phyloP scores from a whole-genome alignment of 2,797 vertebrate genomes.

The Eulemur rubriventer region DNA sequence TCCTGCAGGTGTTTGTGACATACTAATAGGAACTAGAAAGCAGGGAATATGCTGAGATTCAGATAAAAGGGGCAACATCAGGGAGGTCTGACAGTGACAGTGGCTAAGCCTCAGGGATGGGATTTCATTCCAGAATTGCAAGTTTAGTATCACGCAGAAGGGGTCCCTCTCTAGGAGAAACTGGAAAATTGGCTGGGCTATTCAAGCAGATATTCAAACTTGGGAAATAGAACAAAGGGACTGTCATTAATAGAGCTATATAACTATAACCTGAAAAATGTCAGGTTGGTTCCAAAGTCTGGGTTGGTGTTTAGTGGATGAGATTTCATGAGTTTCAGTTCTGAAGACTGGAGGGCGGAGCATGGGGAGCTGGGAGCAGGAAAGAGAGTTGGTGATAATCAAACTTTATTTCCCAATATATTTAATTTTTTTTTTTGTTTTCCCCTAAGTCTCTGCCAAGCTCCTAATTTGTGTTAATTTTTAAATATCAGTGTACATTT shows the following conservation, averaged over 20 bases:
- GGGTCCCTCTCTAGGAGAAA: not conserved
- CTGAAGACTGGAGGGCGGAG: not conserved
- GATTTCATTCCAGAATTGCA: not conserved
- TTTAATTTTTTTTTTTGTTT: not conserved
- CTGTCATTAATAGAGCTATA: not conserved
- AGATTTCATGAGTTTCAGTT: not conserved
- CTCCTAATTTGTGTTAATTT: not conserved
- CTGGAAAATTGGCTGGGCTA: not conserved
- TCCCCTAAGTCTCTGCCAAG: not conserved
- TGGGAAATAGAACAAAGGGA: not conserved
- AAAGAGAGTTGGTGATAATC: not conserved
- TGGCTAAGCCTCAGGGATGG: not conserved
- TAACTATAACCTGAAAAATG: not conserved
- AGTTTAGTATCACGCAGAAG: not conserved
- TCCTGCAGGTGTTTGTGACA: not conserved
- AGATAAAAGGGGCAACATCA: not conserved
- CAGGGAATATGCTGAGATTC: not conserved
- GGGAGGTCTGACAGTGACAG: not conserved
- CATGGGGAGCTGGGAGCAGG: not conserved
- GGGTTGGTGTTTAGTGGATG: not conserved
- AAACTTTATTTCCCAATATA: not conserved
- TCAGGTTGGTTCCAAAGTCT: not conserved
- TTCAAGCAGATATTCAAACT: not conserved
- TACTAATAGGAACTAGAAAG: not conserved
- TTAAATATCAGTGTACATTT: not conserved